phyloP scores from a whole-genome alignment of 2,113 vertebrate genomes.

The Vulpes vulpes region DNA sequence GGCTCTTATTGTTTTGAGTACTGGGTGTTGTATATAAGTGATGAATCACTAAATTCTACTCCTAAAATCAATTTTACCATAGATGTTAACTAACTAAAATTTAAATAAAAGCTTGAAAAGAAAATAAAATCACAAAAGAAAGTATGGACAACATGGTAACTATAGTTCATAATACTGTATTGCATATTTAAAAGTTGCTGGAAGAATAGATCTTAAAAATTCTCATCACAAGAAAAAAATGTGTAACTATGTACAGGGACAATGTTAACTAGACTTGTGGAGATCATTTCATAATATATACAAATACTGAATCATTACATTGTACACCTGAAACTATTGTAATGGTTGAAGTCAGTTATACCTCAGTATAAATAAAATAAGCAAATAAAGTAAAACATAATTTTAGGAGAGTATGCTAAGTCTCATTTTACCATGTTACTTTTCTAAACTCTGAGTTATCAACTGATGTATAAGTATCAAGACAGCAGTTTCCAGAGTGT shows the following conservation, averaged over 20 bases:
- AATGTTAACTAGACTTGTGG: background rate
- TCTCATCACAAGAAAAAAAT: background rate
- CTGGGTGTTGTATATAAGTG: too few relatives aligned
- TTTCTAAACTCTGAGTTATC: background rate
- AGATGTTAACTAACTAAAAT: too few relatives aligned
- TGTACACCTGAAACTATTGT: background rate
- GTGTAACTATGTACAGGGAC: background rate
- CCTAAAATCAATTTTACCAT: too few relatives aligned
- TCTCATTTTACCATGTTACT: constrained; percentile 20
- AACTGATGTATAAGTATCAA: constrained; percentile 14
- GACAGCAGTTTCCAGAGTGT: background rate
- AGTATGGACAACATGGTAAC: background rate
- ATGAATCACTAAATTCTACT: too few relatives aligned
- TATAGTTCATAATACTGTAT: background rate
- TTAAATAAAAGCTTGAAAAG: too few relatives aligned
- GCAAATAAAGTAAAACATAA: constrained; percentile 12
- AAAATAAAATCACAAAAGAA: background rate
- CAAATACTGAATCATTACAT: background rate
- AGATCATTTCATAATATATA: background rate
- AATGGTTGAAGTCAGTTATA: background rate
- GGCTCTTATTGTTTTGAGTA: too few relatives aligned
- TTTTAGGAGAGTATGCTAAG: constrained; percentile 25
- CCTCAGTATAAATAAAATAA: background rate
- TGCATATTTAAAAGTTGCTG: background rate
- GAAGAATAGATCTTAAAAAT: background rate